These are phyloP conservation scores for Zonitis immaculata DNA, from an alignment of 2,888 invertebrate species.

Conservation along the genomic window DNA sequence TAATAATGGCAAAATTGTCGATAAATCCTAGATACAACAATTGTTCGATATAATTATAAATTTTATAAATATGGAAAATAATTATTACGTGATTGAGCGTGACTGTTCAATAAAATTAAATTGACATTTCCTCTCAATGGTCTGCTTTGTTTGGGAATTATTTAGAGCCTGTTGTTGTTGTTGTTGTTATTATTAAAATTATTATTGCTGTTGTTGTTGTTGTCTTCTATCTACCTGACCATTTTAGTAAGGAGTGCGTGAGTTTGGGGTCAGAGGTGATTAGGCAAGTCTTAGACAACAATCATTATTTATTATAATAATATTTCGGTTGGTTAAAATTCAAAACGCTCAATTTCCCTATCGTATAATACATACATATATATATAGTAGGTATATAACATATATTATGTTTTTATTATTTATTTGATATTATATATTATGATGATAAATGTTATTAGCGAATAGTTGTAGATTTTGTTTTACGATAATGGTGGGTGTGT, in stretches of 20 bases:
- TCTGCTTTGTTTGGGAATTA: not conserved
- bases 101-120: slow-evolving; percentile 1
- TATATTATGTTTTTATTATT: no score
- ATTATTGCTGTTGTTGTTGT: not conserved
- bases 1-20: no score
- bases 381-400: no score
- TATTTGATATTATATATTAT: not conserved
- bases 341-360: slow-evolving; percentile 1
- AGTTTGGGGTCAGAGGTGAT: not conserved
- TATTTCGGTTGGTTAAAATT: slow-evolving; percentile 1
- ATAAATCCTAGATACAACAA: no score
- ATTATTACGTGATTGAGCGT: not conserved
- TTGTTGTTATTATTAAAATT: no score
- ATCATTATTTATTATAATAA: slow-evolving; percentile 1
- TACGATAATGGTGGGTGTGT: slow-evolving; percentile 16
- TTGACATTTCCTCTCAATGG: not conserved
- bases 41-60: no score
- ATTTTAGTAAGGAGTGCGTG: not conserved
- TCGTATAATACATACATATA: no score
- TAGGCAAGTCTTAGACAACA: not conserved
- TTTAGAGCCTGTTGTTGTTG: not conserved
- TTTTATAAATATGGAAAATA: not conserved
- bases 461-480: slow-evolving; percentile 14
- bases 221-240: not conserved
- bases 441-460: slow-evolving; percentile 22